Conservation (phyloP, 2,113 vertebrate species). For the Aphelocoma coerulescens region DNA sequence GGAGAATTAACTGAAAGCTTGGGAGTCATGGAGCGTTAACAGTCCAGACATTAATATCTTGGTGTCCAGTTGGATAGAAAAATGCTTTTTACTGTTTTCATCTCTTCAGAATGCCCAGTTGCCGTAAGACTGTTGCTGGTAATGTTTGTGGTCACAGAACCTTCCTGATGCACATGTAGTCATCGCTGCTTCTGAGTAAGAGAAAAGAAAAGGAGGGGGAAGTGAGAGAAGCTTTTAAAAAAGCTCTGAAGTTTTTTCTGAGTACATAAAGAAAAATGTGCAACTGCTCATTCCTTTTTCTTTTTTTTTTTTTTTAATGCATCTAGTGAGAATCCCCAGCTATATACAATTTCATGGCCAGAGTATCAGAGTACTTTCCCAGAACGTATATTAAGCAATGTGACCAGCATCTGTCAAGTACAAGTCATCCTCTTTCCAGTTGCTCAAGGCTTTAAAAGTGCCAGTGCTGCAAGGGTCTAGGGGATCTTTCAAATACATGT, state of each 20-base stretch:
- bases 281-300: background rate
- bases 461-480: background rate
- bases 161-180: background rate
- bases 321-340: background rate
- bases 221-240: slow-evolving; percentile 13
- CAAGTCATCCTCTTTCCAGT: background rate
- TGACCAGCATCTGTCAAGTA: background rate
- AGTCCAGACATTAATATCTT: background rate
- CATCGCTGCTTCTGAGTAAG: background rate
- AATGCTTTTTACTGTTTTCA: background rate
- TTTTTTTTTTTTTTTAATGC: background rate
- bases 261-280: background rate
- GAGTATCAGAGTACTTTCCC: background rate
- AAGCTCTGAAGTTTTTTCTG: background rate
- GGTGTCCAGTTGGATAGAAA: background rate
- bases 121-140: background rate
- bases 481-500: background rate
- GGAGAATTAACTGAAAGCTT: background rate
- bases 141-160: background rate
- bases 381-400: background rate
- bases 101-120: background rate
- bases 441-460: background rate
- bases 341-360: background rate
- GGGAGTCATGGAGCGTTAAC: background rate
- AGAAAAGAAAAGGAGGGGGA: background rate